Evolutionary conservation across 2,797 vertebrate species (phyloP).

Genomic region (Eupleurogrammus muticus): DNA sequence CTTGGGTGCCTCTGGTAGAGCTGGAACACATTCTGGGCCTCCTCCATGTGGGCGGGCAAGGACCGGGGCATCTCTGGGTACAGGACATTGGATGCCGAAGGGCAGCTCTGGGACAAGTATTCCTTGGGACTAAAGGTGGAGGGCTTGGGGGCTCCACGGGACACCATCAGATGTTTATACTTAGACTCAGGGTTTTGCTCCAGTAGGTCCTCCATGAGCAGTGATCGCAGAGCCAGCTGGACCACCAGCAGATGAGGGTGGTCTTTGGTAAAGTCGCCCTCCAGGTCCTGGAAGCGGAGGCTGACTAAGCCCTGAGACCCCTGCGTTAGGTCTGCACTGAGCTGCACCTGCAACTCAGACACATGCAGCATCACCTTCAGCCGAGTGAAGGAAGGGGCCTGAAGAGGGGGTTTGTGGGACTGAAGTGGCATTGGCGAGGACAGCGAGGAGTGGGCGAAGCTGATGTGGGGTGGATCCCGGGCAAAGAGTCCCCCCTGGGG

Average conservation of each 20-base stretch:
- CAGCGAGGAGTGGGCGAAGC: slow-evolving; percentile 73
- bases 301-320: slow-evolving; percentile 96
- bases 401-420: slow-evolving; percentile 72
- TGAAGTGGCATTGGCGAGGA: slow-evolving; percentile 79
- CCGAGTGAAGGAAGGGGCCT: slow-evolving; percentile 89
- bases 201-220: slow-evolving; percentile 97
- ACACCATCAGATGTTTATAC: slow-evolving; percentile 97
- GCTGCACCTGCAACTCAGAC: slow-evolving; percentile 93
- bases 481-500: slow-evolving; percentile 89
- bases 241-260: slow-evolving; percentile 92
- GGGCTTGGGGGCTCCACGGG: slow-evolving; percentile 93
- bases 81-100: slow-evolving; percentile 88
- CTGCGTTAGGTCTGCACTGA: slow-evolving; percentile 93
- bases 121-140: slow-evolving; percentile 93
- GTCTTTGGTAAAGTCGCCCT: slow-evolving; percentile 94
- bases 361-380: slow-evolving; percentile 91
- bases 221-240: slow-evolving; percentile 91
- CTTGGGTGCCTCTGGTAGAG: slow-evolving; percentile 93
- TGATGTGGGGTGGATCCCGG: slow-evolving; percentile 80
- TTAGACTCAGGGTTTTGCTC: slow-evolving; percentile 93
- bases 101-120: slow-evolving; percentile 97
- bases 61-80: slow-evolving; percentile 97
- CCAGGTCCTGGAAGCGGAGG: slow-evolving; percentile 94
- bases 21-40: slow-evolving; percentile 97
- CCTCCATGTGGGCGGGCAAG: slow-evolving; percentile 96